Conservation (phyloP, 1,140 invertebrate species). For the Anastrepha ludens region DNA sequence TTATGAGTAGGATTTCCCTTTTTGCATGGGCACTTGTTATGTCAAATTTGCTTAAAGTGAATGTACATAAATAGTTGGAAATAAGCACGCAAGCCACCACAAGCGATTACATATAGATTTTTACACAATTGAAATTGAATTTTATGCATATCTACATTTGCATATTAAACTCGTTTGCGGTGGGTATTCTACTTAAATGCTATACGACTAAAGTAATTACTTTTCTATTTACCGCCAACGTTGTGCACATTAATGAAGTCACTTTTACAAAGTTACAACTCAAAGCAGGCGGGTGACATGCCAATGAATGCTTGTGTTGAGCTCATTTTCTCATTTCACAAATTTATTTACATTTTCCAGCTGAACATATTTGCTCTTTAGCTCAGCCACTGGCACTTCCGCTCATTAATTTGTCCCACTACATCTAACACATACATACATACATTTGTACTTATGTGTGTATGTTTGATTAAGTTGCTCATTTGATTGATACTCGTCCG, state of each 20-base stretch:
- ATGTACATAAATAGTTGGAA: too few species aligned
- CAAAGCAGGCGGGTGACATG: not conserved
- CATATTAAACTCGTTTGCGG: not conserved
- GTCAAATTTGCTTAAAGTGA: too few species aligned
- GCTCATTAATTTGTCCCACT: not conserved
- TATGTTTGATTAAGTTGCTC: not conserved
- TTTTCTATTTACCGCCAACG: not conserved
- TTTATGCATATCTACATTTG: not conserved
- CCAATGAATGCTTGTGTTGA: conserved; percentile 3
- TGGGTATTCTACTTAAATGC: not conserved
- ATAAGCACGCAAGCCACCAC: too few species aligned
- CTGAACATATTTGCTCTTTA: conserved; percentile 37
- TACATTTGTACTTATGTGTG: not conserved
- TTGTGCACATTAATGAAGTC: conserved; percentile 21
- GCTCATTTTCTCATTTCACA: conserved; percentile 51
- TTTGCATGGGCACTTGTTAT: too few species aligned
- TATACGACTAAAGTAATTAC: conserved; percentile 5
- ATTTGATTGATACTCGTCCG: conserved; percentile 4
- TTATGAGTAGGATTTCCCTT: too few species aligned
- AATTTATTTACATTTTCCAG: conserved; percentile 47
- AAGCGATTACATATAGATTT: not conserved
- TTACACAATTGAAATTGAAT: not conserved
- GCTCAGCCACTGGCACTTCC: conserved; percentile 23
- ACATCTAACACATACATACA: not conserved
- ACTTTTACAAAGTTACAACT: conserved; percentile 5